Conservation (phyloP, 2,888 invertebrate species). For the Meta bourneti region DNA sequence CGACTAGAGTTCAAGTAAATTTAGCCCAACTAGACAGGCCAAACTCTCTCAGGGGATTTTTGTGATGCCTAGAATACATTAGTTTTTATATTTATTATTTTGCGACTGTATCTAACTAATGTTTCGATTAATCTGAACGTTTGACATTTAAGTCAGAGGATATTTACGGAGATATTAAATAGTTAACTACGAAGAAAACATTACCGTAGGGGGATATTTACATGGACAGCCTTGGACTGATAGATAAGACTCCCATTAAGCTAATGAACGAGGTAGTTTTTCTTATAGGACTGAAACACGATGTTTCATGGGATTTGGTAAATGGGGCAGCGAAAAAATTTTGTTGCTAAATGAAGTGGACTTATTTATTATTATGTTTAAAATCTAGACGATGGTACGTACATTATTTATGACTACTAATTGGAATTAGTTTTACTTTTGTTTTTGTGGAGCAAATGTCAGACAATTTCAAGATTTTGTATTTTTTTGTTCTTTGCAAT, state of each 20-base stretch:
- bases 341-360: too few relatives aligned
- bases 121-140: constrained; percentile 8
- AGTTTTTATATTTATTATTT: constrained; percentile 25
- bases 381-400: too few relatives aligned
- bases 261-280: neutral
- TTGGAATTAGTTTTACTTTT: too few relatives aligned
- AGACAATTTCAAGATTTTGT: too few relatives aligned
- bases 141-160: constrained; percentile 48
- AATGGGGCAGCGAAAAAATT: neutral
- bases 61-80: neutral
- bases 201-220: neutral
- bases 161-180: constrained; percentile 3
- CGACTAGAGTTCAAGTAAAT: constrained; percentile 19
- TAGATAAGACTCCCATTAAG: neutral
- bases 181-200: too few relatives aligned
- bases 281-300: neutral
- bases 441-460: too few relatives aligned
- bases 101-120: constrained; percentile 3
- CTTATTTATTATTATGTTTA: too few relatives aligned
- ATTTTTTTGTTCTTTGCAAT: too few relatives aligned
- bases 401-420: too few relatives aligned
- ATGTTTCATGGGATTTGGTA: neutral
- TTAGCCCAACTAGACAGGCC: constrained; percentile 42
- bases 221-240: neutral
- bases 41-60: constrained; percentile 18